Evolutionary conservation across 2,797 vertebrate genomes (phyloP).

Genomic region (Hippoglossus hippoglossus): DNA sequence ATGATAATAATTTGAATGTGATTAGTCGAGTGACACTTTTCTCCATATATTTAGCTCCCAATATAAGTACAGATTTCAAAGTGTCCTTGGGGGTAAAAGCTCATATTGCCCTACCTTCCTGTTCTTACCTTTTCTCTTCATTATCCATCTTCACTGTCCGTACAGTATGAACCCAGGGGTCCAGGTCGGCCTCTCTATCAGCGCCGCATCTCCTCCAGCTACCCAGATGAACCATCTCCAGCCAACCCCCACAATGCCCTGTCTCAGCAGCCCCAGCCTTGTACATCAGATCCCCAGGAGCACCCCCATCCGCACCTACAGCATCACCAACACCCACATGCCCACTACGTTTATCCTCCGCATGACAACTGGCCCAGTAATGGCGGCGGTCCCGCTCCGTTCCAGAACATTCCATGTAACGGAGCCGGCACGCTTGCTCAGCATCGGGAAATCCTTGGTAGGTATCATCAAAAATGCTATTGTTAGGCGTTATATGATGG

Average conservation of each 20-base stretch:
- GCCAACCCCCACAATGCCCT: constrained; percentile 89
- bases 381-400: constrained; percentile 87
- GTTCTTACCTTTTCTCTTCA: background rate
- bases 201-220: constrained; percentile 97
- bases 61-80: too few relatives aligned
- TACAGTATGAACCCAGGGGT: constrained; percentile 98
- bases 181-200: constrained; percentile 99
- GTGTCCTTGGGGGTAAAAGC: background rate
- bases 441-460: constrained; percentile 93
- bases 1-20: too few relatives aligned
- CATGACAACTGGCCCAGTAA: constrained; percentile 94
- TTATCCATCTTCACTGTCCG: background rate
- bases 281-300: constrained; percentile 88
- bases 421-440: constrained; percentile 90
- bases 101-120: background rate
- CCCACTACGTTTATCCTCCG: constrained; percentile 89
- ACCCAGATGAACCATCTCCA: constrained; percentile 90
- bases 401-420: constrained; percentile 99
- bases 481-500: background rate
- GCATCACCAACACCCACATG: constrained; percentile 82
- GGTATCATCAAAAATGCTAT: constrained; percentile 29
- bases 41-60: too few relatives aligned
- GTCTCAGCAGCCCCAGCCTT: constrained; percentile 84
- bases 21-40: too few relatives aligned
- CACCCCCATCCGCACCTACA: constrained; percentile 82